Percentiles rank a stretch among this genome's conserved stretches.
Conservation (phyloP, 2,113 vertebrate species). For the human (Homo sapiens) region DNA sequence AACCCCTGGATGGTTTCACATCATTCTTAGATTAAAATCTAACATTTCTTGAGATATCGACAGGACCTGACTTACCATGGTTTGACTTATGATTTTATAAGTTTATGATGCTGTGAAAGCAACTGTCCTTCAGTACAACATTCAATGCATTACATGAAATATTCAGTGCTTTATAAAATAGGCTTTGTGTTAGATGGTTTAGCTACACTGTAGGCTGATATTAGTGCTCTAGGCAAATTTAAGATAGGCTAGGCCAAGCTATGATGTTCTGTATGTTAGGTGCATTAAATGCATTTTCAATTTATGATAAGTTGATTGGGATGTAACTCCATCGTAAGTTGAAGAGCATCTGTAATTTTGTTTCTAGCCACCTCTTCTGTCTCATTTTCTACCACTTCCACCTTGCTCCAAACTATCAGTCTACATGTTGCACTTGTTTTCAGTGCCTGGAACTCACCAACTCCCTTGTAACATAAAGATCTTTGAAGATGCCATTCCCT, state of each 20-base stretch:
- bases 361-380: neutral
- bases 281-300: neutral
- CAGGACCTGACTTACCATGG: neutral
- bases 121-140: neutral
- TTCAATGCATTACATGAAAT: neutral
- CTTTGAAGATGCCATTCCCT: neutral
- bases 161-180: neutral
- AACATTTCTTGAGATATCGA: neutral
- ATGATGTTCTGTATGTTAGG: neutral
- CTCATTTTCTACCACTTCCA: neutral
- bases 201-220: neutral
- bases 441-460: neutral
- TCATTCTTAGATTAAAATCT: neutral
- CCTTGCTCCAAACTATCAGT: neutral
- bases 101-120: neutral
- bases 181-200: neutral
- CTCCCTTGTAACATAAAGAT: neutral
- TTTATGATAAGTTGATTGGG: neutral
- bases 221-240: neutral
- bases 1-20: neutral
- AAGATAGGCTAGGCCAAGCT: neutral
- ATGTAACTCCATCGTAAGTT: neutral
- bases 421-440: neutral
- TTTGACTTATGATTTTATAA: neutral
- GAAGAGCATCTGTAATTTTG: neutral